Percentiles rank a stretch among this genome's conserved stretches.
phyloP scores from a whole-genome alignment of 37 sponge, comb jelly and placozoan species.

The Eunapius fragilis region DNA sequence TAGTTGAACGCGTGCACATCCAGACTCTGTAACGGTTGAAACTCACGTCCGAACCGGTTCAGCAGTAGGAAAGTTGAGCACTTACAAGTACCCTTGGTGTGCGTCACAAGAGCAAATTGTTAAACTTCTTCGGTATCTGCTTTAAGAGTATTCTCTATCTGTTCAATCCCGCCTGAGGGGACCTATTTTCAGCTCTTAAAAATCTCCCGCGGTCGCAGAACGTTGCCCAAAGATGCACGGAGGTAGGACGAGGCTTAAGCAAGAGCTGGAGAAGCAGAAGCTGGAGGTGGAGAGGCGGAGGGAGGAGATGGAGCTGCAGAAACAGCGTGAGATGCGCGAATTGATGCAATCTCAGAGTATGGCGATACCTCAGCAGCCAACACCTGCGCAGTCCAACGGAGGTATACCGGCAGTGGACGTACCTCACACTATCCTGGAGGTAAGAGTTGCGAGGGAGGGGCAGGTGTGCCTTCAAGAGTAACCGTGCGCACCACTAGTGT shows the following conservation, averaged over 20 bases:
- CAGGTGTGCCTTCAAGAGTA: background rate
- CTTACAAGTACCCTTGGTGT: no score
- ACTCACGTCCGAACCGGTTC: no score
- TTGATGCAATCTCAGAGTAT: conserved; percentile 19
- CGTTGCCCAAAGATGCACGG: conserved; percentile 35
- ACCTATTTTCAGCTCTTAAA: no score
- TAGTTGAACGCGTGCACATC: no score
- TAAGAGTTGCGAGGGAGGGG: conserved; percentile 1
- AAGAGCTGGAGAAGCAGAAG: conserved; percentile 63
- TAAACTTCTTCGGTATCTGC: no score
- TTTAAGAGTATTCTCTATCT: no score
- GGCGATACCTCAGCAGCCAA: background rate
- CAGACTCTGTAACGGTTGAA: no score
- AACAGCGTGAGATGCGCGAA: conserved; percentile 19
- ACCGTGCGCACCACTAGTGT: background rate
- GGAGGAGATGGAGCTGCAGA: background rate
- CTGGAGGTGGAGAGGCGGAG: conserved; percentile 29
- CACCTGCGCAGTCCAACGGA: background rate
- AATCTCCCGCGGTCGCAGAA: no score
- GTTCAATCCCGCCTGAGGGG: no score
- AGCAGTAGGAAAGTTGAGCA: no score
- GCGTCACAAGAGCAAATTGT: no score
- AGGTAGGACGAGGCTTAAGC: conserved; percentile 30
- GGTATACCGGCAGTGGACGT: conserved; percentile 50
- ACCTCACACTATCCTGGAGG: conserved; percentile 49